Percentiles rank a stretch among this genome's conserved stretches.
Evolutionary conservation across 2,888 invertebrate species (phyloP).

Genomic region (Antheraea assamensis): DNA sequence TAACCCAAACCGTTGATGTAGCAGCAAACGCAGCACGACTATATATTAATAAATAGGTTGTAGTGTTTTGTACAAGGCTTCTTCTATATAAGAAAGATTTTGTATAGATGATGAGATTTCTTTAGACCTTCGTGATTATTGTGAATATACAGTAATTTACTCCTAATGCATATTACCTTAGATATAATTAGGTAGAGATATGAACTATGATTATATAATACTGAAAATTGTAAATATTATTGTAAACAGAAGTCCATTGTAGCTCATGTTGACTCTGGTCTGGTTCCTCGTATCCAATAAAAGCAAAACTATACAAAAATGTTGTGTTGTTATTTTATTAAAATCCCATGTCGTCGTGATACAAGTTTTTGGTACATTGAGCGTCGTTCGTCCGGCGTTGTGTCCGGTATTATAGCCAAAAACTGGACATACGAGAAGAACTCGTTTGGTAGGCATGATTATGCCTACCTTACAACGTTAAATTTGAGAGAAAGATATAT

Average conservation of each 20-base stretch:
- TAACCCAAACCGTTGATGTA: background rate
- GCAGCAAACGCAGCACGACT: conserved; percentile 56
- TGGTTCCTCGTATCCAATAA: conserved; percentile 83
- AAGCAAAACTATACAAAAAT: conserved; percentile 77
- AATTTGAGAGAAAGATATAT: background rate
- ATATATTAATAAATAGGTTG: conserved; percentile 54
- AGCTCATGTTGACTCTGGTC: conserved; percentile 81
- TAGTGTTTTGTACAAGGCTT: conserved; percentile 79
- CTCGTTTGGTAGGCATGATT: conserved; percentile 15
- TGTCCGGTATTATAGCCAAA: conserved; percentile 25
- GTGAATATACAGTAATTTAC: conserved; percentile 79
- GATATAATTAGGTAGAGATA: conserved; percentile 60
- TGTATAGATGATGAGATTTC: conserved; percentile 77
- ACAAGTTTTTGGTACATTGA: conserved; percentile 7
- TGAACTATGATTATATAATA: conserved; percentile 71
- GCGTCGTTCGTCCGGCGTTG: background rate
- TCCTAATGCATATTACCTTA: conserved; percentile 68
- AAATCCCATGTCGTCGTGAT: background rate
- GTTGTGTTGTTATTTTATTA: conserved; percentile 49
- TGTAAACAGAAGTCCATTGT: conserved; percentile 80
- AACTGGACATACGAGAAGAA: conserved; percentile 15
- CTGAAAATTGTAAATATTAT: conserved; percentile 79
- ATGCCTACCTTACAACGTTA: background rate
- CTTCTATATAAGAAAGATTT: conserved; percentile 58
- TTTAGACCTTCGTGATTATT: conserved; percentile 74